These are phyloP conservation scores for Hyles vespertilio DNA, from an alignment of 1,140 invertebrate genomes.

Conservation along the genomic window DNA sequence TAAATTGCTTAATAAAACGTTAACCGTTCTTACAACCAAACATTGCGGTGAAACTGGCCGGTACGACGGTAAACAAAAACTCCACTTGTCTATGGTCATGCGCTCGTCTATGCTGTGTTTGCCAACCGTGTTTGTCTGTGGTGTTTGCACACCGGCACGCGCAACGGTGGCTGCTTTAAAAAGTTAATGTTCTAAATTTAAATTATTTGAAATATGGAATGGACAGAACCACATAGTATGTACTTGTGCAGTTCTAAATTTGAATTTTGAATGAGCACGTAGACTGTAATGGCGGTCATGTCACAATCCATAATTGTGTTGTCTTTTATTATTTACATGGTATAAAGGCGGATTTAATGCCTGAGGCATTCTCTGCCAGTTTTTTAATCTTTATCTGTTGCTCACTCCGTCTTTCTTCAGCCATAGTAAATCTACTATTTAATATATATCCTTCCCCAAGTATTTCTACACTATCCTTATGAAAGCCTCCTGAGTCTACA, in stretches of 20 bases:
- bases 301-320: too few species aligned
- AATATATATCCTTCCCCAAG: too few species aligned
- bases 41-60: slow-evolving; percentile 5
- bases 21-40: not conserved
- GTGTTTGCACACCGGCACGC: slow-evolving; percentile 5
- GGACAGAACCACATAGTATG: not conserved
- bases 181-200: slow-evolving; percentile 3
- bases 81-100: too few species aligned
- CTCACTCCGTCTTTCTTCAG: too few species aligned
- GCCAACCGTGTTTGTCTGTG: not conserved
- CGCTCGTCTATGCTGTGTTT: not conserved
- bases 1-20: not conserved
- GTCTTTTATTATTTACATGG: too few species aligned
- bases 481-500: too few species aligned
- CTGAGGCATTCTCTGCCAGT: too few species aligned
- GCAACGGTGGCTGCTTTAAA: not conserved
- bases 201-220: not conserved
- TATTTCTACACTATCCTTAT: too few species aligned
- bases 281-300: too few species aligned
- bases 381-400: too few species aligned
- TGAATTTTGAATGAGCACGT: not conserved
- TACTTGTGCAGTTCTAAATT: not conserved
- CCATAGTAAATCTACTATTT: too few species aligned
- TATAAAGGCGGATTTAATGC: too few species aligned
- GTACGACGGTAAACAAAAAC: slow-evolving; percentile 1